These are phyloP conservation scores for Brotula barbata DNA, from an alignment of 2,797 vertebrate species.

Conservation along the genomic window DNA sequence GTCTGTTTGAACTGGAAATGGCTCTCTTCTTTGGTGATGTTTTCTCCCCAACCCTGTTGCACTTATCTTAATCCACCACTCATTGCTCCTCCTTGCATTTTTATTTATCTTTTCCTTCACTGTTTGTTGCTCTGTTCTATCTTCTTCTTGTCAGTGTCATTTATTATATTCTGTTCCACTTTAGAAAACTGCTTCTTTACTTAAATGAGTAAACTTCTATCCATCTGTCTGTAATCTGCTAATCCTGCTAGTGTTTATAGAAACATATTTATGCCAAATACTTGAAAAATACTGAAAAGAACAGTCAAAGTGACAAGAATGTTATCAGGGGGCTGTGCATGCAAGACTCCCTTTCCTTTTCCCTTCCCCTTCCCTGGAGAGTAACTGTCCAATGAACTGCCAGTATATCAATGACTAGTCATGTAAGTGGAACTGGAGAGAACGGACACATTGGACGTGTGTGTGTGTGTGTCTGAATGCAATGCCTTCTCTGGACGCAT, in stretches of 20 bases:
- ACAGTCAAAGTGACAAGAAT: background rate
- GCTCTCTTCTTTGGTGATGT: conserved; percentile 38
- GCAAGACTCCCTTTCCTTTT: too few species aligned
- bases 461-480: too few species aligned
- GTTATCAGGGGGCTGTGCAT: conserved; percentile 9
- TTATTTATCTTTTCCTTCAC: conserved; percentile 39
- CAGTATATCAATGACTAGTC: too few species aligned
- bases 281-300: conserved; percentile 1
- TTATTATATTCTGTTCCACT: conserved; percentile 48
- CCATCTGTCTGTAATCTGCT: conserved; percentile 31
- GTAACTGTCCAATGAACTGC: too few species aligned
- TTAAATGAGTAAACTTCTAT: conserved; percentile 45
- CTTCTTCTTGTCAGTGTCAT: conserved; percentile 23
- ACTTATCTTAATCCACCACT: conserved; percentile 65
- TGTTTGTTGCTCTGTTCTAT: conserved; percentile 57
- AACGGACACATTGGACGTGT: too few species aligned
- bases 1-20: conserved; percentile 59
- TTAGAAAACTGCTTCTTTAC: conserved; percentile 28
- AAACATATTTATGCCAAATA: conserved; percentile 15
- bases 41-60: conserved; percentile 41
- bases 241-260: conserved; percentile 11
- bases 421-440: too few species aligned
- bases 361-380: too few species aligned
- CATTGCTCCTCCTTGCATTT: conserved; percentile 41
- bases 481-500: too few species aligned